Percentiles rank a stretch among this genome's conserved stretches.
These are phyloP conservation scores for Ommatoiulus sabulosus DNA, from an alignment of 2,888 invertebrate species.

Conservation along the genomic window DNA sequence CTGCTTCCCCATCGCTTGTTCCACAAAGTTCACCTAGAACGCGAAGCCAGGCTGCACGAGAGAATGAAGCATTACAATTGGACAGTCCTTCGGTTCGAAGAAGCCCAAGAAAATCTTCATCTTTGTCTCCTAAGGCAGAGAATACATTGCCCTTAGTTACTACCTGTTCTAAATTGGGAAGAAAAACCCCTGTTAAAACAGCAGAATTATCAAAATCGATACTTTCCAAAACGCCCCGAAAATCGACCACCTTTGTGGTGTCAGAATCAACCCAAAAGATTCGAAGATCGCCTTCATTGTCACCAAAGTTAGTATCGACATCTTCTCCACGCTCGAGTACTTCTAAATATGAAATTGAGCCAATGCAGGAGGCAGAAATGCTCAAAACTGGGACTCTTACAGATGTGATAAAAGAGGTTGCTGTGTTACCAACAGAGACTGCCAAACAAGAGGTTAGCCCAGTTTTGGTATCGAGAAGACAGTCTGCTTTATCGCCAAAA, in stretches of 20 bases:
- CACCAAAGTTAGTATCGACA: not conserved
- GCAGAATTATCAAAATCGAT: not conserved
- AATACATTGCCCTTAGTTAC: not conserved
- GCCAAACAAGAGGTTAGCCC: not conserved
- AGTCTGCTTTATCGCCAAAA: not conserved
- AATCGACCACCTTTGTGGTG: not conserved
- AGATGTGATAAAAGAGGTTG: not conserved
- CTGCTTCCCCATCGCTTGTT: not conserved
- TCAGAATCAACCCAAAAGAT: not conserved
- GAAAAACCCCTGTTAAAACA: not conserved
- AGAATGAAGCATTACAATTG: not conserved
- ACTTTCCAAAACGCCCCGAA: not conserved
- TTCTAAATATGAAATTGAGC: not conserved
- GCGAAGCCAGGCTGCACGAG: not conserved
- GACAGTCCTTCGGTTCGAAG: not conserved
- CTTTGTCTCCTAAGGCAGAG: not conserved
- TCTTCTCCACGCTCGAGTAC: not conserved
- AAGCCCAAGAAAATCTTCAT: not conserved
- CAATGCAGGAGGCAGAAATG: not conserved
- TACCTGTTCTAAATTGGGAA: not conserved
- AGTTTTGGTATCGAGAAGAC: not conserved
- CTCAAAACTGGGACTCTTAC: not conserved
- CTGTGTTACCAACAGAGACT: not conserved
- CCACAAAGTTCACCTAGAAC: conserved; percentile 8
- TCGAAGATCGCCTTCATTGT: not conserved